A percentile compares a stretch with the other conserved stretches of the same genome.
phyloP scores from a whole-genome alignment of 2,888 invertebrate genomes.

The Charanyca ferruginea region DNA sequence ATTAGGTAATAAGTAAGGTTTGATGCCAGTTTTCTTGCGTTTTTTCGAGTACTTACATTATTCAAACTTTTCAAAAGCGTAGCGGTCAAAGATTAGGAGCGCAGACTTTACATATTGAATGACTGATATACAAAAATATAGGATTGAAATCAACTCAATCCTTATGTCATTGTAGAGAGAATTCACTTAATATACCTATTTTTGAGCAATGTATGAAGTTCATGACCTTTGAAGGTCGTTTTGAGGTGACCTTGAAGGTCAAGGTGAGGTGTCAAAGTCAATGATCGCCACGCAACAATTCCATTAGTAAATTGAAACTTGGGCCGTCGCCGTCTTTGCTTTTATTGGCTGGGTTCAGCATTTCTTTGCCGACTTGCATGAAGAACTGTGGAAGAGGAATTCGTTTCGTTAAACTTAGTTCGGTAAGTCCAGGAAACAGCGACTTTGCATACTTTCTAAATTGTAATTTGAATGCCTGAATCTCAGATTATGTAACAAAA shows the following conservation, averaged over 20 bases:
- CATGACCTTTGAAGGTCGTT: constrained; percentile 38
- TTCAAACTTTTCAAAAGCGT: constrained; percentile 20
- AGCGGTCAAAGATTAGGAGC: constrained; percentile 19
- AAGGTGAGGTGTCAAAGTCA: constrained; percentile 81
- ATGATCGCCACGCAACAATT: constrained; percentile 98
- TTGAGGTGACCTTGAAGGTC: constrained; percentile 35
- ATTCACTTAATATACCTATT: constrained; percentile 63
- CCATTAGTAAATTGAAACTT: constrained; percentile 98
- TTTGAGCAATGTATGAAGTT: constrained; percentile 73
- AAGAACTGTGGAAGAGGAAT: constrained; percentile 78
- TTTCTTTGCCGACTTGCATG: constrained; percentile 97
- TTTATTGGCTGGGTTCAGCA: constrained; percentile 95
- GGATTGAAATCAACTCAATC: constrained; percentile 47
- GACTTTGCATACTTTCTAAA: neutral
- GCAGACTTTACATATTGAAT: constrained; percentile 45
- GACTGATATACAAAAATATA: constrained; percentile 56
- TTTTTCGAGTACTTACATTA: constrained; percentile 4
- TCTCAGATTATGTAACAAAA: too few species aligned
- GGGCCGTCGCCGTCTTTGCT: constrained; percentile 97
- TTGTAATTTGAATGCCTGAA: too few species aligned
- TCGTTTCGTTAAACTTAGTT: neutral
- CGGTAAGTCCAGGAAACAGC: neutral
- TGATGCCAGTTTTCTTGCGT: constrained; percentile 6
- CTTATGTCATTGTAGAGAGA: constrained; percentile 63
- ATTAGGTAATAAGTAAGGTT: constrained; percentile 12